Percentiles rank a stretch among this genome's conserved stretches.
Conservation (phyloP, 2,888 invertebrate genomes). For the Ichneumoninae sp. region DNA sequence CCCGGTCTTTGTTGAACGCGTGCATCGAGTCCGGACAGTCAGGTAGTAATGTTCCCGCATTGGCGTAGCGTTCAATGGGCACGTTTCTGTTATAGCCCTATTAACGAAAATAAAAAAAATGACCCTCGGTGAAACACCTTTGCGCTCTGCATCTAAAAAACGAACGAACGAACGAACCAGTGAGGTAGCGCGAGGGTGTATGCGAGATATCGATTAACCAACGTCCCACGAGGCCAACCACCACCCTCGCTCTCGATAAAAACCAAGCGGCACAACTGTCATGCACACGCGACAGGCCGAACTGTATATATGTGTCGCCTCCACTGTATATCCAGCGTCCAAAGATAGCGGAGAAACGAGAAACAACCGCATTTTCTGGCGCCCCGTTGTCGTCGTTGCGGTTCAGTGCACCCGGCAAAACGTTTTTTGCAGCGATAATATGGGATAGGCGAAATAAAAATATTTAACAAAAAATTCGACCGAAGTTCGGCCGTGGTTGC, state of each 20-base stretch:
- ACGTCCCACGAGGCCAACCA: slow-evolving; percentile 39
- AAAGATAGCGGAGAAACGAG: slow-evolving; percentile 63
- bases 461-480: neutral
- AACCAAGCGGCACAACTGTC: slow-evolving; percentile 56
- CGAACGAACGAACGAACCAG: slow-evolving; percentile 8
- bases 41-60: slow-evolving; percentile 54
- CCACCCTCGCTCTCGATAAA: slow-evolving; percentile 44
- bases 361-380: slow-evolving; percentile 46
- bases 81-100: neutral
- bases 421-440: slow-evolving; percentile 58
- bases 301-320: slow-evolving; percentile 20
- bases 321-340: slow-evolving; percentile 48
- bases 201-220: slow-evolving; percentile 60
- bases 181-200: slow-evolving; percentile 44
- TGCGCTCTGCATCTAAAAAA: slow-evolving; percentile 23
- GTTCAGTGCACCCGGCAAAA: slow-evolving; percentile 64
- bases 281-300: slow-evolving; percentile 34
- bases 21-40: slow-evolving; percentile 37
- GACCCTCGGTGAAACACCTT: slow-evolving; percentile 40
- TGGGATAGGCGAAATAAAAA: slow-evolving; percentile 9
- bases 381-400: slow-evolving; percentile 50
- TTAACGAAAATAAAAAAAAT: slow-evolving; percentile 3
- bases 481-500: neutral
- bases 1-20: slow-evolving; percentile 55
- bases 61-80: slow-evolving; percentile 52